These are phyloP conservation scores for Limnothrissa miodon DNA, from an alignment of 2,113 vertebrate genomes.

Conservation along the genomic window DNA sequence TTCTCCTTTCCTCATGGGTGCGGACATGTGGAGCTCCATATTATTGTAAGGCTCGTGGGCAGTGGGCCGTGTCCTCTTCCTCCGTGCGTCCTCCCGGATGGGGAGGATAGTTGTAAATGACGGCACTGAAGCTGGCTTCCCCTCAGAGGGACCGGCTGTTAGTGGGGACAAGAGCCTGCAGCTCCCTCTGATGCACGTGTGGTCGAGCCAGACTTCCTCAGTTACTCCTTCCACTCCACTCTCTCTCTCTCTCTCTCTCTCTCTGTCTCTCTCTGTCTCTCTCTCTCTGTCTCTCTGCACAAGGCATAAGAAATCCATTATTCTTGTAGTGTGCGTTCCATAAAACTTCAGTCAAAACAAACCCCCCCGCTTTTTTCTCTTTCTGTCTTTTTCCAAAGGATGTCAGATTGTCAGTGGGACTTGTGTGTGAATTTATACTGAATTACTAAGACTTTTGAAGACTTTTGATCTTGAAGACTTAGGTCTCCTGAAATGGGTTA, in stretches of 20 bases:
- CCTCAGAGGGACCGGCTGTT: background rate
- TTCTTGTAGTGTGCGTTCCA: background rate
- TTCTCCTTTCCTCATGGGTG: background rate
- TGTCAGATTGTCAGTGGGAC: background rate
- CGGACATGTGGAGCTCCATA: background rate
- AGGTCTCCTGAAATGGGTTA: background rate
- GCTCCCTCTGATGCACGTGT: background rate
- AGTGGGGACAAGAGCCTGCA: background rate
- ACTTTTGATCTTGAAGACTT: background rate
- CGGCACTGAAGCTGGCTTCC: background rate
- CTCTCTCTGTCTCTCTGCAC: background rate
- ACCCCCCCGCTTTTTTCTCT: too few species aligned
- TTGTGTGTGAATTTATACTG: background rate
- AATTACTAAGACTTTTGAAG: background rate
- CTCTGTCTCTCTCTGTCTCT: background rate
- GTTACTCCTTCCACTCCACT: background rate
- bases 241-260: background rate
- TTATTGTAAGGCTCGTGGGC: background rate
- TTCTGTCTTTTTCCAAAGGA: too few species aligned
- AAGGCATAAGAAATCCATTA: background rate
- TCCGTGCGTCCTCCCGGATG: background rate
- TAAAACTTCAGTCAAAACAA: too few species aligned
- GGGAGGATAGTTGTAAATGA: background rate
- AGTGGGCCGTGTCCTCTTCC: background rate
- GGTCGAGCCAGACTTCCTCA: background rate